Evolutionary conservation across 2,797 vertebrate genomes (phyloP).

Genomic region (Lacerta bilineata): DNA sequence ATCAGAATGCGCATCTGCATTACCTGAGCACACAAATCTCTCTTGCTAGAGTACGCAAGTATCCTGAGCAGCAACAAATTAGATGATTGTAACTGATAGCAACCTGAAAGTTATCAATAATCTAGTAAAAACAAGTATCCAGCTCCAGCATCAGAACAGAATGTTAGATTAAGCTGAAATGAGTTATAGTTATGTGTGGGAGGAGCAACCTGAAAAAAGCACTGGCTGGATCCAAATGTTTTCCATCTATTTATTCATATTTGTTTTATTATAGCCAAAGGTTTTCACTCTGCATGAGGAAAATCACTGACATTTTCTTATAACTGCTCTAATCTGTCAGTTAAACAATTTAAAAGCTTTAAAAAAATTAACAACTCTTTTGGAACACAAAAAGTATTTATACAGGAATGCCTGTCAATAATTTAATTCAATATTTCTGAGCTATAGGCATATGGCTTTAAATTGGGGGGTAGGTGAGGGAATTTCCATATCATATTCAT

Average conservation of each 20-base stretch:
- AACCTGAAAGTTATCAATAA: slow-evolving; percentile 2
- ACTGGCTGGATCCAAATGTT: slow-evolving; percentile 22
- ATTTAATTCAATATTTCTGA: slow-evolving; percentile 81
- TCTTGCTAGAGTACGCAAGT: too few species aligned
- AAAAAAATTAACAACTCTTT: slow-evolving; percentile 72
- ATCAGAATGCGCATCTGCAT: not conserved
- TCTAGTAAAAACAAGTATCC: not conserved
- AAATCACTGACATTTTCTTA: slow-evolving; percentile 59
- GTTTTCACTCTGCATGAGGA: slow-evolving; percentile 48
- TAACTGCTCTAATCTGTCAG: slow-evolving; percentile 65
- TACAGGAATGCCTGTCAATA: slow-evolving; percentile 77
- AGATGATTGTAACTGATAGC: not conserved
- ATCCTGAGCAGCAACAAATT: not conserved
- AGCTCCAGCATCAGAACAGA: not conserved
- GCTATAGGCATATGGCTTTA: slow-evolving; percentile 77
- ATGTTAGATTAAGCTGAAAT: not conserved
- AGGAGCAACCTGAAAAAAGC: slow-evolving; percentile 50
- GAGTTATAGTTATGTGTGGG: slow-evolving; percentile 5
- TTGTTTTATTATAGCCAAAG: not conserved
- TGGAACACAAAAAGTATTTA: slow-evolving; percentile 74
- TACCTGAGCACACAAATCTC: not conserved
- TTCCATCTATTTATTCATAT: not conserved
- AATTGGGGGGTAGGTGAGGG: slow-evolving; percentile 43
- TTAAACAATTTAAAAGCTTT: slow-evolving; percentile 68
- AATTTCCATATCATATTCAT: slow-evolving; percentile 77